Conservation (phyloP, 1,140 invertebrate species). For the Pseudachorutes palmiensis region DNA sequence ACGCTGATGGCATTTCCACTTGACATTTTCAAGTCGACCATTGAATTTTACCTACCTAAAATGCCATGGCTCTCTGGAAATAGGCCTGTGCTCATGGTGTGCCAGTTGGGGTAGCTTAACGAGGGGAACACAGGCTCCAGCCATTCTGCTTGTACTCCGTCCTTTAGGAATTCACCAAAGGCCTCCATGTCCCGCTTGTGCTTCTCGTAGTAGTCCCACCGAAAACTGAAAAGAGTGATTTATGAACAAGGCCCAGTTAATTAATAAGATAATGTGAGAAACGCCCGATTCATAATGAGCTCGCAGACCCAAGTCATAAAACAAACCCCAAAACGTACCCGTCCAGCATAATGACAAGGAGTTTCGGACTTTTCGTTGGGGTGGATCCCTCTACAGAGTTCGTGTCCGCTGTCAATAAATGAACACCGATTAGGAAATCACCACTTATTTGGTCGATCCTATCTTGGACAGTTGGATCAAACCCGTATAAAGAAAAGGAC, state of each 20-base stretch:
- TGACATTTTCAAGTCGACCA: too few species aligned
- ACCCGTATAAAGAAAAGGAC: too few species aligned
- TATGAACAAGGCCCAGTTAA: too few species aligned
- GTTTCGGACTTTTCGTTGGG: neutral
- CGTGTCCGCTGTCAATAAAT: neutral
- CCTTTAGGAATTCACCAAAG: slow-evolving; percentile 39
- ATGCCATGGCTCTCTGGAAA: slow-evolving; percentile 38
- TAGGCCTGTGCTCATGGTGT: slow-evolving; percentile 39
- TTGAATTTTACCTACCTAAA: slow-evolving; percentile 19
- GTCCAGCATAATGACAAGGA: slow-evolving; percentile 13
- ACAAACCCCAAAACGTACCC: slow-evolving; percentile 20
- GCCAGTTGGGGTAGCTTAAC: slow-evolving; percentile 41
- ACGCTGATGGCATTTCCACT: too few species aligned
- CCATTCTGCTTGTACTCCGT: slow-evolving; percentile 41
- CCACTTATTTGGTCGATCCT: too few species aligned
- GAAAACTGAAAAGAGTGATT: slow-evolving; percentile 38
- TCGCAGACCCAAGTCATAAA: neutral
- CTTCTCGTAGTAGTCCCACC: slow-evolving; percentile 42
- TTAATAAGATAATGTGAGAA: too few species aligned
- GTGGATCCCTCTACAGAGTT: neutral
- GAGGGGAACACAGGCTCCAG: slow-evolving; percentile 41
- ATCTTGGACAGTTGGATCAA: too few species aligned
- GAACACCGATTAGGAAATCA: too few species aligned
- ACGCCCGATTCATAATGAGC: neutral
- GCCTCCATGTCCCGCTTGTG: slow-evolving; percentile 37